A percentile compares a stretch with the other conserved stretches of the same genome.
These are phyloP conservation scores for Amblyteles armatorius DNA, from an alignment of 2,888 invertebrate species.

Conservation along the genomic window DNA sequence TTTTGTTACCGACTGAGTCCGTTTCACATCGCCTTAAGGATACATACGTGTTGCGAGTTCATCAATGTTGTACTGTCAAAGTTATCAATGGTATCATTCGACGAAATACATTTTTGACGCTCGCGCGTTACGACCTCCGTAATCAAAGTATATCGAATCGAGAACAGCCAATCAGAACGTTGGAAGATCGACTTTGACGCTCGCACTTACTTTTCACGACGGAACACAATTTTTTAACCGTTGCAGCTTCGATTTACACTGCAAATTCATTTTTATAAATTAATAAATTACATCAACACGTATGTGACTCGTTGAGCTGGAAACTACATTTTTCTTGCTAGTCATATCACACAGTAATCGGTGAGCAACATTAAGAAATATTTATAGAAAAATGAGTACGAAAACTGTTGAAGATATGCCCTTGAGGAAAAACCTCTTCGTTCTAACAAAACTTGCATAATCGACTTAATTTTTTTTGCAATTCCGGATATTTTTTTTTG, in stretches of 20 bases:
- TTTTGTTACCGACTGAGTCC: too few relatives aligned
- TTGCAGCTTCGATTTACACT: not conserved
- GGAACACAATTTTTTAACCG: not conserved
- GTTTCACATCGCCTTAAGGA: not conserved
- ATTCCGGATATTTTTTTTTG: conserved; percentile 27
- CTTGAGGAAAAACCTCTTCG: not conserved
- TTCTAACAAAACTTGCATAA: conserved; percentile 4
- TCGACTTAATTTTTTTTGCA: conserved; percentile 1
- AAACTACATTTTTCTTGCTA: not conserved
- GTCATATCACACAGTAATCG: not conserved
- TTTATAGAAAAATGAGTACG: not conserved
- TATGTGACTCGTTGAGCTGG: not conserved
- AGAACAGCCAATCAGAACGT: not conserved
- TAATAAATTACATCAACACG: not conserved
- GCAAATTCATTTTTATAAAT: not conserved
- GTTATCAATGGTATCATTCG: too few relatives aligned
- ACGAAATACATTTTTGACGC: too few relatives aligned
- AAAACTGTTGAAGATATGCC: not conserved
- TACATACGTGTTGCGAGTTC: not conserved
- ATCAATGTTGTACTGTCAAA: not conserved
- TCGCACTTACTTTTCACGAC: too few relatives aligned
- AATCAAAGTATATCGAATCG: not conserved
- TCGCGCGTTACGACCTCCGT: not conserved
- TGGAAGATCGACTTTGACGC: too few relatives aligned
- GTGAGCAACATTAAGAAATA: conserved; percentile 18